Evolutionary conservation across 2,797 vertebrate species (phyloP).

Genomic region (Miichthys miiuy): DNA sequence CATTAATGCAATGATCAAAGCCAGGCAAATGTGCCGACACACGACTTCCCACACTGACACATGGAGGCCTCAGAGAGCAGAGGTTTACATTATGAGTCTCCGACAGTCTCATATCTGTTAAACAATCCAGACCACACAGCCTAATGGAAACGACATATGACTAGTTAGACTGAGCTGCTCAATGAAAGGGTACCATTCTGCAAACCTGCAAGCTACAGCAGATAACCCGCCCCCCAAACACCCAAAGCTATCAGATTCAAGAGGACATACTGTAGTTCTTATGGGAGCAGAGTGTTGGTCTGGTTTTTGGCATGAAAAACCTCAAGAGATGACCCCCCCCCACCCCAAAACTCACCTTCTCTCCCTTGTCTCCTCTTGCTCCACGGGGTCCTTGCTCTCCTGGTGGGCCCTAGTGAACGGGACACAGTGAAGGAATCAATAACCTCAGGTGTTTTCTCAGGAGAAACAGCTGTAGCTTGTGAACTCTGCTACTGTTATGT

Average conservation of each 20-base stretch:
- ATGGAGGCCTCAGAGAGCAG: conserved; percentile 48
- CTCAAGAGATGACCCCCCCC: background rate
- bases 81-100: conserved; percentile 66
- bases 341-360: conserved; percentile 85
- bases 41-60: conserved; percentile 56
- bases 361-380: conserved; percentile 92
- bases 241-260: conserved; percentile 37
- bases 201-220: conserved; percentile 47
- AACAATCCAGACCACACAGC: conserved; percentile 69
- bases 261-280: conserved; percentile 43
- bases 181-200: conserved; percentile 71
- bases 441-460: conserved; percentile 43
- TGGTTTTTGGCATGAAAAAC: conserved; percentile 33
- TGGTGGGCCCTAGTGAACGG: conserved; percentile 88
- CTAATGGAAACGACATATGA: conserved; percentile 71
- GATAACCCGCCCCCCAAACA: conserved; percentile 19
- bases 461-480: conserved; percentile 41
- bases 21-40: background rate
- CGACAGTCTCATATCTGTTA: conserved; percentile 69
- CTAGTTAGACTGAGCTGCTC: conserved; percentile 48
- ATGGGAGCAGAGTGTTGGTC: background rate
- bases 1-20: conserved; percentile 72
- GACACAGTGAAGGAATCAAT: conserved; percentile 42
- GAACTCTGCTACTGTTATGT: conserved; percentile 40
- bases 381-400: conserved; percentile 94